Conservation (phyloP, 37 sponge, comb jelly and placozoan genomes). For the Lycopodina hypogea region DNA sequence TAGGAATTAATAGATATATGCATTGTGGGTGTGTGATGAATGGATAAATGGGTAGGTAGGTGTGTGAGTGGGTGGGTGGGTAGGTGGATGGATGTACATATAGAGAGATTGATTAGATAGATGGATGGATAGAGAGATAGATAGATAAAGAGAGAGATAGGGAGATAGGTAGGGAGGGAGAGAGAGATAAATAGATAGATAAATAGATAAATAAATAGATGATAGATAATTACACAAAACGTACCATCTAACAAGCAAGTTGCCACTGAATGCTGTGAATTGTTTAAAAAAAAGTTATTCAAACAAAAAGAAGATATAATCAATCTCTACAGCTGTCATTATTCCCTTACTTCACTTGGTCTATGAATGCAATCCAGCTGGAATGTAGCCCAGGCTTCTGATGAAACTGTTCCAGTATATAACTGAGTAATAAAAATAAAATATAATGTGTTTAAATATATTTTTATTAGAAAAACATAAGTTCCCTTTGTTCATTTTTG, state of each 20-base stretch:
- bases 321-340: not conserved
- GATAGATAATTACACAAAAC: not conserved
- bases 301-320: not conserved
- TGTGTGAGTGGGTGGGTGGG: too few species aligned
- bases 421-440: conserved; percentile 17
- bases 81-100: too few species aligned
- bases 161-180: too few species aligned
- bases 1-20: not conserved
- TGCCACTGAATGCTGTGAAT: conserved; percentile 8
- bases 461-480: too few species aligned
- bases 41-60: too few species aligned
- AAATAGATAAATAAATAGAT: too few species aligned
- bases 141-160: too few species aligned
- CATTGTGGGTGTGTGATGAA: too few species aligned
- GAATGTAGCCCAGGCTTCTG: conserved; percentile 21
- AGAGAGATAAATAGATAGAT: too few species aligned
- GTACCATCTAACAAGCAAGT: conserved; percentile 41
- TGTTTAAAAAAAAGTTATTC: not conserved
- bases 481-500: too few species aligned
- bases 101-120: too few species aligned
- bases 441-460: not conserved
- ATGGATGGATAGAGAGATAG: too few species aligned
- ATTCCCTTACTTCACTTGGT: conserved; percentile 34
- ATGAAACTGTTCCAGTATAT: conserved; percentile 25
- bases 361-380: conserved; percentile 56